phyloP scores from a whole-genome alignment of 2,888 invertebrate genomes.

The Molanna angustata region DNA sequence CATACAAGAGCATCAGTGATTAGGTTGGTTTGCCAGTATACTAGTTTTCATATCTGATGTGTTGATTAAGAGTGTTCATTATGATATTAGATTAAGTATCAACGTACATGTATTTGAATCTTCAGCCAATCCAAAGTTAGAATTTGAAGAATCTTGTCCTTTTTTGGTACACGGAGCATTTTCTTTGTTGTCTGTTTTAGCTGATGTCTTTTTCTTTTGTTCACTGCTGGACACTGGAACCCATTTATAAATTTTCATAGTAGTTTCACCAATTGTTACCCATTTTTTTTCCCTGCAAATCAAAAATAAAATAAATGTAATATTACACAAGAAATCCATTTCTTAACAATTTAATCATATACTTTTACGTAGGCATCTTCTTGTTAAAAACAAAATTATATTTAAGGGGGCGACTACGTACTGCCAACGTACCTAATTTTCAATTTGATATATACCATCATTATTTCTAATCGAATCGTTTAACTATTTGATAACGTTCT shows the following conservation, averaged over 20 bases:
- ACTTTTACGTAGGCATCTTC: too few relatives aligned
- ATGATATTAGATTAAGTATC: not conserved
- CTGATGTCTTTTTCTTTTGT: constrained; percentile 68
- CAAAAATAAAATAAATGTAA: too few relatives aligned
- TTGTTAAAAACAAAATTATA: too few relatives aligned
- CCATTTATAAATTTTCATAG: constrained; percentile 99
- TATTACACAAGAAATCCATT: too few relatives aligned
- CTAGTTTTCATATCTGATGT: not conserved
- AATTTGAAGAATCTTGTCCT: constrained; percentile 71
- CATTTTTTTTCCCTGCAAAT: constrained; percentile 95
- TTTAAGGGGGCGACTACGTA: too few relatives aligned
- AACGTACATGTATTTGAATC: constrained; percentile 87
- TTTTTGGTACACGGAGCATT: constrained; percentile 68
- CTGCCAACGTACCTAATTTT: too few relatives aligned
- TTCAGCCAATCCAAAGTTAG: constrained; percentile 82
- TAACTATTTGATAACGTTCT: too few relatives aligned
- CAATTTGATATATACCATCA: too few relatives aligned
- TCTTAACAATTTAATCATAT: too few relatives aligned
- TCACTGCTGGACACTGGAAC: constrained; percentile 85
- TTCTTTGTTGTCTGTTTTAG: constrained; percentile 75
- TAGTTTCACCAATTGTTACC: constrained; percentile 97
- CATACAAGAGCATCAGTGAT: not conserved
- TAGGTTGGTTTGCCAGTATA: not conserved
- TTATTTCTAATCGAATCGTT: too few relatives aligned
- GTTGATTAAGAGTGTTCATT: too few relatives aligned